Conservation (phyloP, 2,888 invertebrate species). For the Eulithis testata region DNA sequence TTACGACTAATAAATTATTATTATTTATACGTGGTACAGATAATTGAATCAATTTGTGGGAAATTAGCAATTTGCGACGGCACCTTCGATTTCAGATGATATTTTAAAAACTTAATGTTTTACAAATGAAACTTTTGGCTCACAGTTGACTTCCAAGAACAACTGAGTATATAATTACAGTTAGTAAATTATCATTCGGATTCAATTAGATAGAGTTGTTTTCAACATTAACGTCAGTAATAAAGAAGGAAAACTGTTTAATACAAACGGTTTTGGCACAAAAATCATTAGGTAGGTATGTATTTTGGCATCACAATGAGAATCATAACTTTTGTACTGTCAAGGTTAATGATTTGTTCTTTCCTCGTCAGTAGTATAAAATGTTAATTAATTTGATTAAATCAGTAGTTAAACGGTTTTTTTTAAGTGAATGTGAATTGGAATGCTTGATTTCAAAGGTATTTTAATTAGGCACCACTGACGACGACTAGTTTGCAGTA, state of each 20-base stretch:
- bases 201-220: slow-evolving; percentile 30
- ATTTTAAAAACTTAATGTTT: too few relatives aligned
- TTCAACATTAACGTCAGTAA: slow-evolving; percentile 19
- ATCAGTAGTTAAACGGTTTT: slow-evolving; percentile 7
- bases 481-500: not conserved
- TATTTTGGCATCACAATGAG: slow-evolving; percentile 35
- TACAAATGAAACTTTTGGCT: not conserved
- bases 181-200: slow-evolving; percentile 23
- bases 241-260: slow-evolving; percentile 16
- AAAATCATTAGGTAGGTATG: slow-evolving; percentile 30
- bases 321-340: slow-evolving; percentile 27
- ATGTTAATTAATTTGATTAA: not conserved
- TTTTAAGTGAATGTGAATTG: slow-evolving; percentile 6
- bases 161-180: not conserved
- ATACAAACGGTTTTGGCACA: slow-evolving; percentile 38
- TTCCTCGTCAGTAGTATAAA: not conserved
- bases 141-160: too few relatives aligned
- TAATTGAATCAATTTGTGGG: slow-evolving; percentile 62
- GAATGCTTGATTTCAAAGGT: slow-evolving; percentile 8
- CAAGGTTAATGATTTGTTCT: slow-evolving; percentile 15
- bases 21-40: slow-evolving; percentile 70
- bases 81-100: slow-evolving; percentile 6
- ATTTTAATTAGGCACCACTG: slow-evolving; percentile 18
- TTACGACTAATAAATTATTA: slow-evolving; percentile 75
- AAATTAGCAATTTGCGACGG: slow-evolving; percentile 24